Evolutionary conservation across 2,113 vertebrate species (phyloP).

Genomic region (Orientallactaga bullata): DNA sequence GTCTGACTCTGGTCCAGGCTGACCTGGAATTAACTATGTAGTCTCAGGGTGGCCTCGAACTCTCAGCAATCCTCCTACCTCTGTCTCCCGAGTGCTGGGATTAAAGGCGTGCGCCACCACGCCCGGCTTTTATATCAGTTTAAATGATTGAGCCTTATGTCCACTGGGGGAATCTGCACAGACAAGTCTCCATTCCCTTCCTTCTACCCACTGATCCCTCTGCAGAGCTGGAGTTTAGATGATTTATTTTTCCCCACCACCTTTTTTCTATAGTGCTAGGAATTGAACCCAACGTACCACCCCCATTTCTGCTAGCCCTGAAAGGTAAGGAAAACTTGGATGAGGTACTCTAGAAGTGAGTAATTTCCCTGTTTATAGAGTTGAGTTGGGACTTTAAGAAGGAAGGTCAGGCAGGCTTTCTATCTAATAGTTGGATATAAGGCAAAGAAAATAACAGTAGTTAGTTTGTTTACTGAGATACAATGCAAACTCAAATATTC

Average conservation of each 20-base stretch:
- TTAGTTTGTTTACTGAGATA: not conserved
- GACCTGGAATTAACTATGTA: too few species aligned
- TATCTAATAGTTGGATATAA: constrained; percentile 24
- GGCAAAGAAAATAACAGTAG: not conserved
- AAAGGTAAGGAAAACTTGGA: constrained; percentile 38
- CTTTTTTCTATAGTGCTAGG: not conserved
- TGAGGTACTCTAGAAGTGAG: constrained; percentile 26
- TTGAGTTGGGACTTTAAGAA: constrained; percentile 17
- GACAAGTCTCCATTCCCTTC: not conserved
- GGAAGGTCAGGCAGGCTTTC: not conserved
- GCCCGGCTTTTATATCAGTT: too few species aligned
- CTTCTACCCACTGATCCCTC: not conserved
- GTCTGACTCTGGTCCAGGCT: constrained; percentile 32
- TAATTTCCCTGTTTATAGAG: not conserved
- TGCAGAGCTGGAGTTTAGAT: not conserved
- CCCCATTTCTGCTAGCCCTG: constrained; percentile 8
- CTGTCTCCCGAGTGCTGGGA: too few species aligned
- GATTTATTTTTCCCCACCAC: not conserved
- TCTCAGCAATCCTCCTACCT: too few species aligned
- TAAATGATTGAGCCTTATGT: not conserved
- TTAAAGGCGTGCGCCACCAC: too few species aligned
- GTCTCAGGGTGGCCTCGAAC: too few species aligned
- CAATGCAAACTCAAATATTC: not conserved
- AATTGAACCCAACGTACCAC: not conserved
- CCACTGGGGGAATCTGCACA: not conserved